phyloP scores from a whole-genome alignment of 2,113 vertebrate species.

The Anolis carolinensis region DNA sequence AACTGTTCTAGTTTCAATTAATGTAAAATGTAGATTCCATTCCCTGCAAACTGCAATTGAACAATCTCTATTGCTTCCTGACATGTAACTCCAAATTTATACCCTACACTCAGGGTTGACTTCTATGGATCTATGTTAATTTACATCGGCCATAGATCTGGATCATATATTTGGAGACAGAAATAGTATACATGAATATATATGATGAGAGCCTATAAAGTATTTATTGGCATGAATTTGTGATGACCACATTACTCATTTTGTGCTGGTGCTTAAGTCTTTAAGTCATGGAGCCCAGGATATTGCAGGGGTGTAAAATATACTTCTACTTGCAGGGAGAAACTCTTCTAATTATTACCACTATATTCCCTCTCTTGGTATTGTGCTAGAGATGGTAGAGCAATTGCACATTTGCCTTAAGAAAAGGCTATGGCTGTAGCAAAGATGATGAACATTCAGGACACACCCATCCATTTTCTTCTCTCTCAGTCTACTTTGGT shows the following conservation, averaged over 20 bases:
- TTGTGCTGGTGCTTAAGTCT: slow-evolving; percentile 21
- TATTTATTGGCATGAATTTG: slow-evolving; percentile 42
- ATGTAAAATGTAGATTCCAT: background rate
- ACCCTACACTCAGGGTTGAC: background rate
- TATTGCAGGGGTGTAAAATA: slow-evolving; percentile 10
- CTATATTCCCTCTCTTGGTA: background rate
- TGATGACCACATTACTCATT: slow-evolving; percentile 25
- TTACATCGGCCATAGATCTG: slow-evolving; percentile 25
- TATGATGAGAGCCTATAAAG: background rate
- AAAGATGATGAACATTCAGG: background rate
- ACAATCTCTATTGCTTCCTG: background rate
- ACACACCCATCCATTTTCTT: background rate
- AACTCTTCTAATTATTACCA: slow-evolving; percentile 3
- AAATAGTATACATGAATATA: slow-evolving; percentile 30
- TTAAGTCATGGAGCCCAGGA: slow-evolving; percentile 12
- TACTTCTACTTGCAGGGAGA: background rate
- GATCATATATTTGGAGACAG: slow-evolving; percentile 29
- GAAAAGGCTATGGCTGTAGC: background rate
- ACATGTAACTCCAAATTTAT: slow-evolving; percentile 6
- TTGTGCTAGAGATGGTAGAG: background rate
- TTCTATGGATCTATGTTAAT: slow-evolving; percentile 17
- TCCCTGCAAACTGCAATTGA: background rate
- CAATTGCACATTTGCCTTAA: background rate
- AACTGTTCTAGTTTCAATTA: background rate
- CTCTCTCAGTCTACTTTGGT: background rate